phyloP scores from a whole-genome alignment of 2,888 invertebrate genomes.

The Cantharis lateralis region DNA sequence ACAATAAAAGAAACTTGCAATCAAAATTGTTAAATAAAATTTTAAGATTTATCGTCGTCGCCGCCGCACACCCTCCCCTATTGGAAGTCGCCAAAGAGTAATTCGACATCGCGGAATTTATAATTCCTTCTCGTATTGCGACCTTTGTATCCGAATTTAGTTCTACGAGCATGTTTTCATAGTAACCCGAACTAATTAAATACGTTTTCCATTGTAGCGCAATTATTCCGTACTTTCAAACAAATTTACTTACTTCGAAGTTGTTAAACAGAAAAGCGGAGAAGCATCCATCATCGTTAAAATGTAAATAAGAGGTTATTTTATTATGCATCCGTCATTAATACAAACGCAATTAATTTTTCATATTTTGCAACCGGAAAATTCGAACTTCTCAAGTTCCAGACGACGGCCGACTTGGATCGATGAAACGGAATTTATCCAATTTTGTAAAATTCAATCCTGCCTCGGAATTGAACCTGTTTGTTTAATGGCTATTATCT shows the following conservation, averaged over 20 bases:
- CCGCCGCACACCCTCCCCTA: neutral
- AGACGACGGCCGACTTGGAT: neutral
- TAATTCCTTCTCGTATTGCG: neutral
- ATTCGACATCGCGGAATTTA: neutral
- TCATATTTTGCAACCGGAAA: neutral
- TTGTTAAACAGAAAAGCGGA: conserved; percentile 2
- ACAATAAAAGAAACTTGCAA: neutral
- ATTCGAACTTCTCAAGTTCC: neutral
- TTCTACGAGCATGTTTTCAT: neutral
- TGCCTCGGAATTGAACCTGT: no score
- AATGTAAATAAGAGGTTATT: conserved; percentile 3
- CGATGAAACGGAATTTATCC: neutral
- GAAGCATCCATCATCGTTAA: conserved; percentile 1
- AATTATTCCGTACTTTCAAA: conserved; percentile 1
- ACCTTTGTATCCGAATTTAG: neutral
- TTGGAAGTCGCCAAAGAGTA: no score
- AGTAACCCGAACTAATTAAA: conserved; percentile 1
- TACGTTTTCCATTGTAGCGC: neutral
- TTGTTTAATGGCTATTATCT: no score
- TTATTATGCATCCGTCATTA: neutral
- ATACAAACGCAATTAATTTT: neutral
- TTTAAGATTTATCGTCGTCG: neutral
- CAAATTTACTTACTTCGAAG: neutral
- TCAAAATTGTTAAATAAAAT: no score
- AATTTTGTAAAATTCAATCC: no score